phyloP scores from a whole-genome alignment of 2,888 invertebrate species.

The Cylloceria caligata region DNA sequence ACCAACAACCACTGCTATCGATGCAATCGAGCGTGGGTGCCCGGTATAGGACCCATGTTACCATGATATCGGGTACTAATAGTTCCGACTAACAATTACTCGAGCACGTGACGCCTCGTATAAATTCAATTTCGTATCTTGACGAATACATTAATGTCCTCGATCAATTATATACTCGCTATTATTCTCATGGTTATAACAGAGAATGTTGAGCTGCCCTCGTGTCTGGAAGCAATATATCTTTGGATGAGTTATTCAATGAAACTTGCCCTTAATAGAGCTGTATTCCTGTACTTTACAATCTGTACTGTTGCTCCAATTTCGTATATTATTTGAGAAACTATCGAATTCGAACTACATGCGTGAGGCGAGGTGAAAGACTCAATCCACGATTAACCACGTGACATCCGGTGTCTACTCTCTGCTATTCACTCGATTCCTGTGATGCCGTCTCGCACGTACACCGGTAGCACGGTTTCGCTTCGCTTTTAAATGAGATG shows the following conservation, averaged over 20 bases:
- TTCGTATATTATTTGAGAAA: background rate
- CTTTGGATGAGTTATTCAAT: background rate
- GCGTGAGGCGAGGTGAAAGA: background rate
- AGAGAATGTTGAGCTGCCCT: slow-evolving; percentile 13
- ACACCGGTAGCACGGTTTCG: no score
- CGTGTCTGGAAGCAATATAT: background rate
- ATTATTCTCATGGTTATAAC: background rate
- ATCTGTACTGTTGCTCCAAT: background rate
- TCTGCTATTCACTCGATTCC: no score
- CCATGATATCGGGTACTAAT: slow-evolving; percentile 26
- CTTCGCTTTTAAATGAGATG: no score
- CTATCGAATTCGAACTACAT: background rate
- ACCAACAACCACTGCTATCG: slow-evolving; percentile 44
- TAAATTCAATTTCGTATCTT: slow-evolving; percentile 44
- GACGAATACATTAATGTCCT: background rate
- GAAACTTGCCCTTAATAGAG: background rate
- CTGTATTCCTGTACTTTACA: background rate
- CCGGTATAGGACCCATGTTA: background rate
- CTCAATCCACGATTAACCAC: no score
- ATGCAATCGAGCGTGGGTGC: slow-evolving; percentile 32
- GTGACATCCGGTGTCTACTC: no score
- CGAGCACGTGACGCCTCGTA: slow-evolving; percentile 40
- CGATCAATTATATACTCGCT: background rate
- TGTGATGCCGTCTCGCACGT: no score
- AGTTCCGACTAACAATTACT: slow-evolving; percentile 52